phyloP scores from a whole-genome alignment of 2,888 invertebrate genomes.

The Notodonta ziczac region DNA sequence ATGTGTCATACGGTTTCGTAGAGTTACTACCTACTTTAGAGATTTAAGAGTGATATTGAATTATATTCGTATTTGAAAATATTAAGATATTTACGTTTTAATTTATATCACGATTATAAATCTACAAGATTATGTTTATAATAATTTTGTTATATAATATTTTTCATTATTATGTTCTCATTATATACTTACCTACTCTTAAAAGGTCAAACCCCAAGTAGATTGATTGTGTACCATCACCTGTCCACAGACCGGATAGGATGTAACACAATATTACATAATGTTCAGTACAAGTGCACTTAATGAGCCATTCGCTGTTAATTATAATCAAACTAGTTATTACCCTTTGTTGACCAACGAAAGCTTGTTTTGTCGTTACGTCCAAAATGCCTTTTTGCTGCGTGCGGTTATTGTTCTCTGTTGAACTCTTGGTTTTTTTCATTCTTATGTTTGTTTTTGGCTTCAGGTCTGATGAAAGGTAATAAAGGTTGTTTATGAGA shows the following conservation, averaged over 20 bases:
- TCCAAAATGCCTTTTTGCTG: slow-evolving; percentile 1
- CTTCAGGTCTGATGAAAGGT: not conserved
- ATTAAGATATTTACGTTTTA: too few relatives aligned
- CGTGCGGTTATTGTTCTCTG: not conserved
- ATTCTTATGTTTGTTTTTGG: not conserved
- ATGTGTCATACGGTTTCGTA: not conserved
- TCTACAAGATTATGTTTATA: not conserved
- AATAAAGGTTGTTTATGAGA: not conserved
- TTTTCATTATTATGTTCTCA: slow-evolving; percentile 6
- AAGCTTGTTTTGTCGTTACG: slow-evolving; percentile 15
- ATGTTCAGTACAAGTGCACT: slow-evolving; percentile 31
- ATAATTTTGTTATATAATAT: slow-evolving; percentile 8
- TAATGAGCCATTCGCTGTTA: slow-evolving; percentile 39
- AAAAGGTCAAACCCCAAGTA: slow-evolving; percentile 23
- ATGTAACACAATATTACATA: slow-evolving; percentile 22
- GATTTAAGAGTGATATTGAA: too few relatives aligned
- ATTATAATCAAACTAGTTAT: slow-evolving; percentile 34
- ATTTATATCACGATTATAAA: not conserved
- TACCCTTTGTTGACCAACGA: slow-evolving; percentile 29
- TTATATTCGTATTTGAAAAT: too few relatives aligned
- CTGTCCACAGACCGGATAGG: slow-evolving; percentile 9
- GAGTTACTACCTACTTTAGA: not conserved
- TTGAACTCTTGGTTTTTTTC: not conserved
- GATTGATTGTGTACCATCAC: not conserved
- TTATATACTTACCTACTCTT: slow-evolving; percentile 11